A percentile compares a stretch with the other conserved stretches of the same genome.
These are phyloP conservation scores for Indri indri DNA, from an alignment of 2,113 vertebrate genomes.

Conservation along the genomic window DNA sequence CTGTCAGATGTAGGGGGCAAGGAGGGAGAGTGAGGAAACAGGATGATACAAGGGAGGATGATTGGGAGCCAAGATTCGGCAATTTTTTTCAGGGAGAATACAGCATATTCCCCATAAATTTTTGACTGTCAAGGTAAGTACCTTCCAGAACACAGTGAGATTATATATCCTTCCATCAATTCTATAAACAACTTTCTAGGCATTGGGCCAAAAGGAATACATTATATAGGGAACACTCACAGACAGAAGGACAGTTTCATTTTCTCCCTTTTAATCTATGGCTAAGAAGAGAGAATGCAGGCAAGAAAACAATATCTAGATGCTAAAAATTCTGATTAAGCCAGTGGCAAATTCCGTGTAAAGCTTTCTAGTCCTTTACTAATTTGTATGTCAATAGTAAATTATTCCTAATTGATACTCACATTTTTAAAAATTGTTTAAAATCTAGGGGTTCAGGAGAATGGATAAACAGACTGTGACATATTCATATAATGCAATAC, in stretches of 20 bases:
- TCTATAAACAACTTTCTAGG: conserved; percentile 48
- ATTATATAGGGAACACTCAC: conserved; percentile 24
- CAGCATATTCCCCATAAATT: conserved; percentile 37
- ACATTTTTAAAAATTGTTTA: background rate
- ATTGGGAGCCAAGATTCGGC: background rate
- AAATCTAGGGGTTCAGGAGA: conserved; percentile 20
- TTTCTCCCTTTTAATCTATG: conserved; percentile 38
- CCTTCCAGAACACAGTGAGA: conserved; percentile 39
- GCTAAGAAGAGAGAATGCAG: background rate
- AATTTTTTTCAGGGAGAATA: conserved; percentile 41
- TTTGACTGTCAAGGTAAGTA: conserved; percentile 35
- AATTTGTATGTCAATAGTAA: conserved; percentile 21
- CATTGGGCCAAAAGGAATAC: conserved; percentile 37
- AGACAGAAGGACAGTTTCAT: conserved; percentile 38
- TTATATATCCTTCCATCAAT: conserved; percentile 59
- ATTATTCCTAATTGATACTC: background rate
- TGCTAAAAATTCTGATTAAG: conserved; percentile 16
- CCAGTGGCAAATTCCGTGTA: background rate
- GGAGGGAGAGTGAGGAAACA: background rate
- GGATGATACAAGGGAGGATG: background rate
- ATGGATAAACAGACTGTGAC: conserved; percentile 12
- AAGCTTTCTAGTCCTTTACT: conserved; percentile 22
- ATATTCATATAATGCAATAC: background rate
- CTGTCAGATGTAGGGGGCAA: background rate
- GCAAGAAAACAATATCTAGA: conserved; percentile 11